phyloP scores from a whole-genome alignment of 2,113 vertebrate genomes.

The Agapornis roseicollis region DNA sequence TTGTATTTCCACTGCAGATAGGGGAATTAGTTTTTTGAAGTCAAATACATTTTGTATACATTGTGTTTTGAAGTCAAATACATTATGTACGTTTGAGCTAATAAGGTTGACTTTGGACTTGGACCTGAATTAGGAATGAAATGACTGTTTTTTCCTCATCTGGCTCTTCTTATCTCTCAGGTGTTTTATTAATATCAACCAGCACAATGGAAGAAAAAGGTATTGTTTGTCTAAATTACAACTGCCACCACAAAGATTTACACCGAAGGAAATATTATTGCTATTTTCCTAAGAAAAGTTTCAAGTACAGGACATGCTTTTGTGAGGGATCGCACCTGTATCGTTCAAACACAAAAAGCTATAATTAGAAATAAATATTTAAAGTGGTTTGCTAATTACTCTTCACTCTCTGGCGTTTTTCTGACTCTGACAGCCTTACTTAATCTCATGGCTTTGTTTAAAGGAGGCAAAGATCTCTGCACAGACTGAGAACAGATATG shows the following conservation, averaged over 20 bases:
- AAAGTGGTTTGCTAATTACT: background rate
- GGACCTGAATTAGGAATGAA: background rate
- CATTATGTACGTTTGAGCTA: accelerated
- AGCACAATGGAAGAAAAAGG: background rate
- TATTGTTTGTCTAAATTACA: background rate
- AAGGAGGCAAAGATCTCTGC: background rate
- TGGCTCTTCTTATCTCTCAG: background rate
- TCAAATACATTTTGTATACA: background rate
- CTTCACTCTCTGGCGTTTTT: background rate
- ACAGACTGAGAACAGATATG: background rate
- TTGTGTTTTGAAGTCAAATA: background rate
- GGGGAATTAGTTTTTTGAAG: background rate
- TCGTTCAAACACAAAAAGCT: background rate
- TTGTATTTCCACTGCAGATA: background rate
- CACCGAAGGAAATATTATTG: background rate
- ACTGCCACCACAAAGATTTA: background rate
- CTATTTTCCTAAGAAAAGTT: background rate
- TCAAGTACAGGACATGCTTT: background rate
- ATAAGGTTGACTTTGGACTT: background rate
- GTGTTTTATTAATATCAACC: background rate
- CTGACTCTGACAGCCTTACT: background rate
- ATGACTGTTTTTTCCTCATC: background rate
- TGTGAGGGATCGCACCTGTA: background rate
- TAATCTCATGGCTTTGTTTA: background rate
- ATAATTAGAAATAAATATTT: background rate